These are phyloP conservation scores for Nycticorax nycticorax DNA, from an alignment of 2,113 vertebrate species.

Conservation along the genomic window DNA sequence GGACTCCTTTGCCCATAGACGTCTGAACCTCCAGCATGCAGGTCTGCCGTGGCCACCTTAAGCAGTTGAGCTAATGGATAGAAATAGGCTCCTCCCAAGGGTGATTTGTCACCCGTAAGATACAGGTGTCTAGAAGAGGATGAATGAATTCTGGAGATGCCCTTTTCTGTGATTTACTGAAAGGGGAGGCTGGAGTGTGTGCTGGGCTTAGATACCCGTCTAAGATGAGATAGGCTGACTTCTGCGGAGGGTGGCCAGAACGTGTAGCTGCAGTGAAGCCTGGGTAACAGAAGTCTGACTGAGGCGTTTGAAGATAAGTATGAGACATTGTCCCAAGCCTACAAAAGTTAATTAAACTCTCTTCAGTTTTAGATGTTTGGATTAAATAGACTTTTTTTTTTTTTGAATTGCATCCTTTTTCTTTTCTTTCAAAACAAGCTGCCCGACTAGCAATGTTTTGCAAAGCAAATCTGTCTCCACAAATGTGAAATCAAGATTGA, in stretches of 20 bases:
- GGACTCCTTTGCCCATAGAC: background rate
- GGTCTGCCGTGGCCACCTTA: background rate
- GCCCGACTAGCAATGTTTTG: background rate
- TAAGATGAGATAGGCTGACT: background rate
- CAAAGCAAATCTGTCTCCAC: background rate
- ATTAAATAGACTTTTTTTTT: background rate
- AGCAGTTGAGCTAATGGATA: accelerated
- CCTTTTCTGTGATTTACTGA: background rate
- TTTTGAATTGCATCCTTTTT: background rate
- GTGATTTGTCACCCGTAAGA: background rate
- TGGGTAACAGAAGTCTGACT: background rate
- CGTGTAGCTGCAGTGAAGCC: background rate
- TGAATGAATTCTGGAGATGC: too few relatives aligned
- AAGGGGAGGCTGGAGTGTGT: background rate
- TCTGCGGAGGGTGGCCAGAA: accelerated
- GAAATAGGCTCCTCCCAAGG: background rate
- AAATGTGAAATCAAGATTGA: background rate
- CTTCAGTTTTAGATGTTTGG: background rate
- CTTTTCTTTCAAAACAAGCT: background rate
- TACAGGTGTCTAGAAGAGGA: accelerated
- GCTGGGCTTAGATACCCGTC: background rate
- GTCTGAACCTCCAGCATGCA: accelerated
- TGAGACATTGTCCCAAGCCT: background rate
- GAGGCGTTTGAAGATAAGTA: background rate
- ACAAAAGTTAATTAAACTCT: background rate